These are phyloP conservation scores for Drosophila nasuta DNA, from an alignment of 1,140 invertebrate species.

Conservation along the genomic window DNA sequence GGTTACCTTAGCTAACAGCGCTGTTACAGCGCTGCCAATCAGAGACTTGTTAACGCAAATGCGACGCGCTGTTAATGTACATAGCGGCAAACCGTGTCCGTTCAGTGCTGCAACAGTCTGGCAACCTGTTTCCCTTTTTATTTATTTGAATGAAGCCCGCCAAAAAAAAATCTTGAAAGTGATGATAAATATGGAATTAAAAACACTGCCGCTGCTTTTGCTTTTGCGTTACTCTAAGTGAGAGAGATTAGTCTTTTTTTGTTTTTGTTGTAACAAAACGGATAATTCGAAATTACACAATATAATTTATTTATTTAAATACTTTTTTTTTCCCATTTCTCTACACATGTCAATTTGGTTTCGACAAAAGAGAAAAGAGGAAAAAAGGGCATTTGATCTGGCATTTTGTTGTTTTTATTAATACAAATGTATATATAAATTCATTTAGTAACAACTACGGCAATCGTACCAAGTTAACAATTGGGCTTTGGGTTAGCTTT, in stretches of 20 bases:
- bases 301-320: constrained; percentile 47
- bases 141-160: too few species aligned
- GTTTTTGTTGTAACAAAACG: constrained; percentile 8
- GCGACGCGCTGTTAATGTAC: constrained; percentile 42
- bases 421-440: constrained; percentile 69
- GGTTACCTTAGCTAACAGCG: constrained; percentile 20
- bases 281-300: constrained; percentile 57
- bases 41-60: constrained; percentile 39
- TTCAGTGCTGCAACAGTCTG: constrained; percentile 25
- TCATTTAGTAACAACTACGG: constrained; percentile 78
- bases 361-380: constrained; percentile 23
- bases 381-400: too few species aligned
- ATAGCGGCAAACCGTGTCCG: constrained; percentile 18
- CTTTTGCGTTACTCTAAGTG: constrained; percentile 27
- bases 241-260: too few species aligned
- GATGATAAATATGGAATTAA: constrained; percentile 14
- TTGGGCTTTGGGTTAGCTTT: constrained; percentile 57
- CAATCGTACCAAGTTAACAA: constrained; percentile 63
- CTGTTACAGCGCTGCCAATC: constrained; percentile 31
- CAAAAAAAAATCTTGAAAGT: too few species aligned
- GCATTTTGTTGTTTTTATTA: constrained; percentile 46
- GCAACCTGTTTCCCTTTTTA: constrained; percentile 20
- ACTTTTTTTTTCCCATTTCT: constrained; percentile 41
- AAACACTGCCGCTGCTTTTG: not conserved
- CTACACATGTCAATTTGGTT: constrained; percentile 28